Percentiles rank a stretch among this genome's conserved stretches.
phyloP scores from a whole-genome alignment of 2,888 invertebrate genomes.

The Lacanobia oleracea region DNA sequence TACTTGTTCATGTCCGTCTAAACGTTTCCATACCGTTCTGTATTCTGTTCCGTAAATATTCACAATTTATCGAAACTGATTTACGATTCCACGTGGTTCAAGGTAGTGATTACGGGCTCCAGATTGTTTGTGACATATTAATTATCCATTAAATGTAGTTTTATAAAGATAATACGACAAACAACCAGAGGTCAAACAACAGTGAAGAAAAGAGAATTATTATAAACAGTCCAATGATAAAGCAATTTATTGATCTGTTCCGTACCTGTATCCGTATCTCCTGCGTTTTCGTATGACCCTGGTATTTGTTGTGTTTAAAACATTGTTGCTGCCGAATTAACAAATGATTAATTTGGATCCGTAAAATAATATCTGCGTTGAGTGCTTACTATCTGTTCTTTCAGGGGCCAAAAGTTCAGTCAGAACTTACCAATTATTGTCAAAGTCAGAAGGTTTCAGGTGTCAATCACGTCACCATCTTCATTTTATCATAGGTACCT shows the following conservation, averaged over 20 bases:
- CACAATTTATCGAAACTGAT: constrained; percentile 46
- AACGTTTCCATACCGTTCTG: constrained; percentile 6
- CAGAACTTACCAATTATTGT: background rate
- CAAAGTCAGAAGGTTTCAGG: background rate
- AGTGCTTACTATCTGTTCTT: background rate
- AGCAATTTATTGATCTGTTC: constrained; percentile 31
- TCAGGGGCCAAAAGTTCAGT: background rate
- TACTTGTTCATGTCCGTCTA: constrained; percentile 34
- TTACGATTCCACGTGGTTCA: constrained; percentile 68
- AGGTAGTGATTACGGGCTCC: constrained; percentile 53
- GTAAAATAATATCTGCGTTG: background rate
- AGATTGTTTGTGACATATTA: constrained; percentile 42
- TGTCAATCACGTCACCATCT: background rate
- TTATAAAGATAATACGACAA: constrained; percentile 47
- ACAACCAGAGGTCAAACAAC: constrained; percentile 40
- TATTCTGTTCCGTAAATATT: constrained; percentile 39
- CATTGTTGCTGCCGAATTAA: background rate
- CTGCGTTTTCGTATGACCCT: constrained; percentile 20
- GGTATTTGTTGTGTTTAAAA: constrained; percentile 13
- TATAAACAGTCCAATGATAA: constrained; percentile 20
- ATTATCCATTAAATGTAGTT: constrained; percentile 26
- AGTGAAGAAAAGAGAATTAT: constrained; percentile 25
- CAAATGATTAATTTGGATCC: background rate
- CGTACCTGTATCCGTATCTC: constrained; percentile 23
- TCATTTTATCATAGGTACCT: background rate